These are phyloP conservation scores for Antitype chi DNA, from an alignment of 2,888 invertebrate genomes.

Conservation along the genomic window DNA sequence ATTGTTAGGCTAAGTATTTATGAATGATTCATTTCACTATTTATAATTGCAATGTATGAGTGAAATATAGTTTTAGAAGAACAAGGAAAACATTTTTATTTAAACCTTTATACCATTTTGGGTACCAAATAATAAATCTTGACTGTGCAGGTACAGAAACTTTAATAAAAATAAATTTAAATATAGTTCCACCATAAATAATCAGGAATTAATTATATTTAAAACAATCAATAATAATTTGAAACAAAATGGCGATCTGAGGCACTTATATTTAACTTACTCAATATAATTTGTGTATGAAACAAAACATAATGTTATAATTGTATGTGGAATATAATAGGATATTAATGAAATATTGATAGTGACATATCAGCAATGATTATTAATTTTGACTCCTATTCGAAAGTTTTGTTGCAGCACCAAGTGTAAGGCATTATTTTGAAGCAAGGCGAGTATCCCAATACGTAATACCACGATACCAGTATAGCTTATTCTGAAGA, in stretches of 20 bases:
- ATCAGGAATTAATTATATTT: conserved; percentile 47
- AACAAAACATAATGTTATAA: conserved; percentile 33
- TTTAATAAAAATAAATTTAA: conserved; percentile 64
- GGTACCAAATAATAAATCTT: conserved; percentile 33
- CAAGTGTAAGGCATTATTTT: conserved; percentile 37
- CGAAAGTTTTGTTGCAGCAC: conserved; percentile 44
- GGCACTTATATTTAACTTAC: conserved; percentile 50
- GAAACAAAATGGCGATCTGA: conserved; percentile 52
- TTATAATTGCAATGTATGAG: conserved; percentile 23
- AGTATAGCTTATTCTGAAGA: not conserved
- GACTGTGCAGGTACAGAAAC: conserved; percentile 66
- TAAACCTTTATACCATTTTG: not conserved
- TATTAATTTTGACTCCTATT: conserved; percentile 58
- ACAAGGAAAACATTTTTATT: not conserved
- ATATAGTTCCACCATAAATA: conserved; percentile 49
- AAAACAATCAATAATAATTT: conserved; percentile 47
- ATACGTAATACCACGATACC: not conserved
- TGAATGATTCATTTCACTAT: conserved; percentile 23
- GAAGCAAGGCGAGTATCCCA: not conserved
- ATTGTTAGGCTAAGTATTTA: conserved; percentile 54
- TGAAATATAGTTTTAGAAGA: conserved; percentile 19
- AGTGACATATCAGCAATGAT: conserved; percentile 39
- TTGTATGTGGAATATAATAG: conserved; percentile 23
- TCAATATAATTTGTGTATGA: conserved; percentile 37
- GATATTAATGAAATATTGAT: conserved; percentile 37